Percentiles rank a stretch among this genome's conserved stretches.
These are phyloP conservation scores for Ophion ellenae DNA, from an alignment of 2,888 invertebrate genomes.

Conservation along the genomic window DNA sequence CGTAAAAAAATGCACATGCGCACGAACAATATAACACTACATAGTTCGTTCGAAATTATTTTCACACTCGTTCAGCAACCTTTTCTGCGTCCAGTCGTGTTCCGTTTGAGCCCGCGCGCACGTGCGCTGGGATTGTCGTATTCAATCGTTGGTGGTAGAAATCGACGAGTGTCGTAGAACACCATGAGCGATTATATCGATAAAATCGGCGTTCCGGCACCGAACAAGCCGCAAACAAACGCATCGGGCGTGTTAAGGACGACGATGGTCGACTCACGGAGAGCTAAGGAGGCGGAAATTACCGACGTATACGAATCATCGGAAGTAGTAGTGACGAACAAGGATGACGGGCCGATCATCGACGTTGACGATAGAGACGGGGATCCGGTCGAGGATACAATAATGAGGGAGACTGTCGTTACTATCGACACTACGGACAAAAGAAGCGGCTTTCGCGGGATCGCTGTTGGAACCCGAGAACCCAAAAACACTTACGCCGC, in stretches of 20 bases:
- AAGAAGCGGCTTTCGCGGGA: slow-evolving; percentile 47
- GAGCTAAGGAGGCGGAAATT: not conserved
- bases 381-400: slow-evolving; percentile 52
- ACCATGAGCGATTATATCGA: not conserved
- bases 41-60: not conserved
- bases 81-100: not conserved
- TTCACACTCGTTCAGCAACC: not conserved
- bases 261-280: no score
- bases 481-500: slow-evolving; percentile 84
- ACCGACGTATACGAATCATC: slow-evolving; percentile 23
- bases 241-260: no score
- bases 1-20: not conserved
- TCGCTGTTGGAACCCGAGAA: slow-evolving; percentile 61
- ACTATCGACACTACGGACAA: slow-evolving; percentile 74
- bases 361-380: slow-evolving; percentile 1
- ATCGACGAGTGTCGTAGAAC: not conserved
- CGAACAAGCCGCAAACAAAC: no score
- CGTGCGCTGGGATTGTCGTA: not conserved
- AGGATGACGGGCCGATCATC: not conserved
- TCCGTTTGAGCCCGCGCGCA: not conserved
- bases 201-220: not conserved
- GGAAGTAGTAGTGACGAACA: not conserved
- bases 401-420: slow-evolving; percentile 60
- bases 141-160: not conserved
- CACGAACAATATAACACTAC: not conserved